Evolutionary conservation across 2,888 invertebrate species (phyloP).

Genomic region (Sabellastarte sp.): DNA sequence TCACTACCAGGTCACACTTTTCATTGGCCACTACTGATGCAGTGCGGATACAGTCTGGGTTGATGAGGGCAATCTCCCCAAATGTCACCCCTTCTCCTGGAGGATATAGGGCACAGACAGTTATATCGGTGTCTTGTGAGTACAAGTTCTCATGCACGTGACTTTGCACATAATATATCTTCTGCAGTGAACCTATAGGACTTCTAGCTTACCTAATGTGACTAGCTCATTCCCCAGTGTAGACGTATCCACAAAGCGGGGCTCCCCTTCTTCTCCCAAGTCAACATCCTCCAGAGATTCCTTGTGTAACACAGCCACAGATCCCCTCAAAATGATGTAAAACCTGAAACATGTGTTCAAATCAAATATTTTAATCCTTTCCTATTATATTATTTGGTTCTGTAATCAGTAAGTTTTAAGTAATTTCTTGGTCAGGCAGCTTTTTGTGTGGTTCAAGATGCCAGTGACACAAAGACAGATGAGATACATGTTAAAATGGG

Average conservation of each 20-base stretch:
- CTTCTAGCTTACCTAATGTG: slow-evolving; percentile 12
- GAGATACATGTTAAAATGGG: too few species aligned
- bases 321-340: slow-evolving; percentile 25
- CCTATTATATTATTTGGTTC: too few species aligned
- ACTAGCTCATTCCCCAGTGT: slow-evolving; percentile 21
- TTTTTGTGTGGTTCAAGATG: too few species aligned
- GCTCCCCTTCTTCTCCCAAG: slow-evolving; percentile 25
- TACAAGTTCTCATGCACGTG: too few species aligned
- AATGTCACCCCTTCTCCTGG: slow-evolving; percentile 53
- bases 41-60: slow-evolving; percentile 53
- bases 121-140: too few species aligned
- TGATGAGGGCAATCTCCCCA: slow-evolving; percentile 56
- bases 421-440: too few species aligned
- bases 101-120: too few species aligned
- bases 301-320: slow-evolving; percentile 24
- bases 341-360: slow-evolving; percentile 13
- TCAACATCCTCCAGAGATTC: slow-evolving; percentile 24
- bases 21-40: slow-evolving; percentile 57
- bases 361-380: background rate
- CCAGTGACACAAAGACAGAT: too few species aligned
- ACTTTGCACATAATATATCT: too few species aligned
- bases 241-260: slow-evolving; percentile 8
- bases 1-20: slow-evolving; percentile 50
- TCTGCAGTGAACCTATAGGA: too few species aligned
- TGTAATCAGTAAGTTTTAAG: too few species aligned